These are phyloP conservation scores for Engraulis encrasicolus DNA, from an alignment of 2,113 vertebrate genomes.

Conservation along the genomic window DNA sequence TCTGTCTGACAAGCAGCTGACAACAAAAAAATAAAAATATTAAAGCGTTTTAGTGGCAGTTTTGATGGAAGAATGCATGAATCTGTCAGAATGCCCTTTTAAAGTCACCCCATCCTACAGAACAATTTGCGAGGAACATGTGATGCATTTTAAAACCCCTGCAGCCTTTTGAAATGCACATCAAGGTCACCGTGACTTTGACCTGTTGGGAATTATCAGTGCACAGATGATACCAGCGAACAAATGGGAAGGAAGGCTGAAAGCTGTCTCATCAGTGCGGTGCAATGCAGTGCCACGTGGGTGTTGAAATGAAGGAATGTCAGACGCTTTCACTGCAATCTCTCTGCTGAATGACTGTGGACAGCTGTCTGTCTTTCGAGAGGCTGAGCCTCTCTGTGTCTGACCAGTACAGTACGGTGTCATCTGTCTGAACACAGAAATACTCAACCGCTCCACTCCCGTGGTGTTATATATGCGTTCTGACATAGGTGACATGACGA, in stretches of 20 bases:
- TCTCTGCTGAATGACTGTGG: neutral
- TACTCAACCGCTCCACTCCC: neutral
- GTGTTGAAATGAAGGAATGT: neutral
- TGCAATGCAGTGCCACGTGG: neutral
- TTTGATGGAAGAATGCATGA: neutral
- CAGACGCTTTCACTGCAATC: neutral
- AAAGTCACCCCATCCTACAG: neutral
- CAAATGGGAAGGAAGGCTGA: neutral
- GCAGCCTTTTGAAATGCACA: constrained; percentile 10
- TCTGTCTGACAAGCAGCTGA: constrained; percentile 15
- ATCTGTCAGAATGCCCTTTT: constrained; percentile 7
- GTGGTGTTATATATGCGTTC: neutral
- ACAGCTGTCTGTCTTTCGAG: neutral
- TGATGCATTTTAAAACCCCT: constrained; percentile 7
- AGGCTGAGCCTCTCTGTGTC: neutral
- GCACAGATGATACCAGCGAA: neutral
- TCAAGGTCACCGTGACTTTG: constrained; percentile 11
- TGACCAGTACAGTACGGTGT: neutral
- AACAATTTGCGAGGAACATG: neutral
- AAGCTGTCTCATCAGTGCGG: constrained; percentile 14
- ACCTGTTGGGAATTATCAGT: constrained; percentile 10
- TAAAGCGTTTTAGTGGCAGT: constrained; percentile 14
- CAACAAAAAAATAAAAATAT: no score
- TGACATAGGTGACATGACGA: no score
- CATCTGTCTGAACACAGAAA: neutral